A percentile compares a stretch with the other conserved stretches of the same genome.
phyloP scores from a whole-genome alignment of 2,797 vertebrate genomes.

The Liasis olivaceus region DNA sequence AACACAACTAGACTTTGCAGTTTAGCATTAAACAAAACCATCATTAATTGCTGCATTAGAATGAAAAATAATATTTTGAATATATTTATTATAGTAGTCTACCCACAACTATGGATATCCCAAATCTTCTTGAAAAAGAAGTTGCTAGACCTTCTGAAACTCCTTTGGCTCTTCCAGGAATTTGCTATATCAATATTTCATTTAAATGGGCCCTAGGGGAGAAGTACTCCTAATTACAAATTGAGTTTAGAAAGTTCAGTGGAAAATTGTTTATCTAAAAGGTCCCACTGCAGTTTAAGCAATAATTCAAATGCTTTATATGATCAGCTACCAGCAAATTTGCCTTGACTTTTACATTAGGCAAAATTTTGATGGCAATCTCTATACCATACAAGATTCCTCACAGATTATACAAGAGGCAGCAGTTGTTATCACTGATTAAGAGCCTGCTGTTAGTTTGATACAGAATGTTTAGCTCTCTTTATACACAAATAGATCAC shows the following conservation, averaged over 20 bases:
- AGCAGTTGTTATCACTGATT: background rate
- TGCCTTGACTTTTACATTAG: background rate
- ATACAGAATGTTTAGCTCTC: background rate
- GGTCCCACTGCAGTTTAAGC: background rate
- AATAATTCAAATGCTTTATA: background rate
- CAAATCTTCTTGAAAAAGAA: background rate
- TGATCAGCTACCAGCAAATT: background rate
- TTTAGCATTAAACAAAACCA: background rate
- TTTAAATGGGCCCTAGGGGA: background rate
- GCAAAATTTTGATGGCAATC: background rate
- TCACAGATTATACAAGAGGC: background rate
- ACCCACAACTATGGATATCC: background rate
- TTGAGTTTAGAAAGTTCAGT: background rate
- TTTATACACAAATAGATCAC: background rate
- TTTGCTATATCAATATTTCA: background rate
- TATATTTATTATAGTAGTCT: conserved; percentile 14
- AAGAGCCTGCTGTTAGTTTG: background rate
- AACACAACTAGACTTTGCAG: conserved; percentile 21
- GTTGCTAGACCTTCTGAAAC: background rate
- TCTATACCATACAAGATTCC: background rate
- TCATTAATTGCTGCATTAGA: background rate
- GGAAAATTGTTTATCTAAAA: background rate
- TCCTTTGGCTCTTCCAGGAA: background rate
- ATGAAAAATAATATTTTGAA: conserved; percentile 13
- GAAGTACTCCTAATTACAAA: background rate